Evolutionary conservation across 1,140 invertebrate genomes (phyloP).

Genomic region (Rhopalosiphum maidis): DNA sequence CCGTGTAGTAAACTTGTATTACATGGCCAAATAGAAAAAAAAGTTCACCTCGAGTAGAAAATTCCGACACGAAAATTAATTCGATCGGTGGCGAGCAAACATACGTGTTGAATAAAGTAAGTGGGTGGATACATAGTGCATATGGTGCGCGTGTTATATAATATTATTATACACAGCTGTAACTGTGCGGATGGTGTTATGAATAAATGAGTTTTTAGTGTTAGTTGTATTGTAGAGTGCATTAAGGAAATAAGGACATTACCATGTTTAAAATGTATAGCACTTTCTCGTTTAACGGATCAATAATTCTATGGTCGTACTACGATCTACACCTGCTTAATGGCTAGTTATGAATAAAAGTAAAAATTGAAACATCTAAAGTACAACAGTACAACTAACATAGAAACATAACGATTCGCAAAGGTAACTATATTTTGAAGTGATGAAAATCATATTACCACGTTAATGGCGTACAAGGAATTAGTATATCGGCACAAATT

Average conservation of each 20-base stretch:
- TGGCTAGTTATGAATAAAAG: background rate
- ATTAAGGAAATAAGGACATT: background rate
- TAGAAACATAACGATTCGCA: background rate
- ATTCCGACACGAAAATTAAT: background rate
- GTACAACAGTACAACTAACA: background rate
- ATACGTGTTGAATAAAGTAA: background rate
- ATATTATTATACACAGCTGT: background rate
- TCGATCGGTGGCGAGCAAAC: background rate
- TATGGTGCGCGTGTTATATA: background rate
- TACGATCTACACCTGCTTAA: background rate
- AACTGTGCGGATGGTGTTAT: background rate
- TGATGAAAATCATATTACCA: background rate
- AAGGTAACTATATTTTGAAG: background rate
- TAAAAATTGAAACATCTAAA: background rate
- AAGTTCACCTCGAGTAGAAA: too few relatives aligned
- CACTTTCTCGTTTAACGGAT: background rate
- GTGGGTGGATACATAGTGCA: too few relatives aligned
- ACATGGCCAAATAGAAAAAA: too few relatives aligned
- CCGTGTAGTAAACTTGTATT: too few relatives aligned
- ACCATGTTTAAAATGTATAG: background rate
- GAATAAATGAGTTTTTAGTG: slow-evolving; percentile 18
- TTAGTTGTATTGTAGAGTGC: background rate
- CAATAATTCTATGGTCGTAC: background rate
- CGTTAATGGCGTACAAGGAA: background rate
- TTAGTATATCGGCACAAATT: background rate